Evolutionary conservation across 2,888 invertebrate genomes (phyloP).

Genomic region (Coleophora deauratella): DNA sequence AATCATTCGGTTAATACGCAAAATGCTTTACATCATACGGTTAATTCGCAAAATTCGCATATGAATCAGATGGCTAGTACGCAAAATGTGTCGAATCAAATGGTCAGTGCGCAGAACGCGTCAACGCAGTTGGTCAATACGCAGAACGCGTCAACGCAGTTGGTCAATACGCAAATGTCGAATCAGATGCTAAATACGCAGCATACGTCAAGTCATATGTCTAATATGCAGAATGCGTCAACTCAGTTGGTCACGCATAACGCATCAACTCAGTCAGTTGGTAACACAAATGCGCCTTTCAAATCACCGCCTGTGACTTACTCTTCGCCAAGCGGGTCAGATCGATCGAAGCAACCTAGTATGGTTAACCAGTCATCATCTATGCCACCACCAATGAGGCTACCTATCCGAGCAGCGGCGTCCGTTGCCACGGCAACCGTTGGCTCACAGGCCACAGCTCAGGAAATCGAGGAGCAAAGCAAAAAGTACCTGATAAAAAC

Average conservation of each 20-base stretch:
- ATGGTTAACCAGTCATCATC: slow-evolving; percentile 15
- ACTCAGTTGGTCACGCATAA: no score
- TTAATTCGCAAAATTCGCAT: no score
- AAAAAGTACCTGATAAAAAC: slow-evolving; percentile 92
- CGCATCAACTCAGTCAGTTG: slow-evolving; percentile 18
- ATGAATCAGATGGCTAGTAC: no score
- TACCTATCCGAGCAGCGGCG: slow-evolving; percentile 40
- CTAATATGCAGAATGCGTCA: no score
- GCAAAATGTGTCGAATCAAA: no score
- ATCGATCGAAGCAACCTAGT: not conserved
- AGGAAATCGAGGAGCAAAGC: slow-evolving; percentile 78
- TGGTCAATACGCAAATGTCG: no score
- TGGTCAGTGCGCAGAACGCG: no score
- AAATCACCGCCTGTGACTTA: slow-evolving; percentile 36
- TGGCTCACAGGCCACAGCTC: slow-evolving; percentile 63
- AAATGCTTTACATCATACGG: not conserved
- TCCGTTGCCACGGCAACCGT: slow-evolving; percentile 59
- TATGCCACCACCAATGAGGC: slow-evolving; percentile 54
- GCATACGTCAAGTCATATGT: no score
- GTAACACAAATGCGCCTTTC: slow-evolving; percentile 19
- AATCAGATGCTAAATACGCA: no score
- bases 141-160: no score
- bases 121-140: no score
- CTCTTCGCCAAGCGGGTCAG: slow-evolving; percentile 15
- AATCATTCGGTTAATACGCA: slow-evolving; percentile 16